Evolutionary conservation across 1,140 invertebrate genomes (phyloP), one percentile per base, ranked within the genome.

Genomic region (Tetramorium simillimum): DNA sequence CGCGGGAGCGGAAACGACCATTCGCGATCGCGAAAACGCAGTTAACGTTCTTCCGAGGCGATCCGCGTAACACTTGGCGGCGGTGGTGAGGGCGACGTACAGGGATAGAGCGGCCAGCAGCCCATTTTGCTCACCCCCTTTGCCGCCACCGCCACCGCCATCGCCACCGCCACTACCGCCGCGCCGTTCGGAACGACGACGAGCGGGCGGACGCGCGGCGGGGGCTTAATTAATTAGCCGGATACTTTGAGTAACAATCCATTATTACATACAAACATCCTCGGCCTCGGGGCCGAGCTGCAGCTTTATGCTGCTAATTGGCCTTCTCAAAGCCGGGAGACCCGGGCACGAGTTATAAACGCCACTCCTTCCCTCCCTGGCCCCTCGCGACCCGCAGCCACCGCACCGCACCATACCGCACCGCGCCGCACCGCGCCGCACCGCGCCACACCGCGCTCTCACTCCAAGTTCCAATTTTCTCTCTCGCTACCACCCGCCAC

Each of bases 171-270:
- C 43, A 51, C 33, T 33, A 33, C 33, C 21, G 78, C 46, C 70
- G n/a, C 37, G 14, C 21, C 69, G 76, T 76, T 86, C 75, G 58
- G 81, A 80, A 16, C 65, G 72, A 75, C 62, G 63, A 88, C 72
- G 78, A 86, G 86, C 67, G 84, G 86, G 82, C 81, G 89, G 80
- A 88, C 76, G 90, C 80, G 89, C 91, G 86, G 90, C 88, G 80
- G 93, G 89, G 92, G 94, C 94, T 95, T 95, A 94, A 95, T 95
- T 95, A 95, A 95, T 95, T 95, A 95, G 95, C 94, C 94, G 92
- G 94, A 95, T 95, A 95, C 94, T 95, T 94, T 94, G 94, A 95
- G 94, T 94, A 95, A 95, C 94, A 95, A 95, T 95, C 94, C 93
- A 95, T 95, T 95, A 95, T 94, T 95, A 94, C 94, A 93, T 94